Evolutionary conservation across 1,140 invertebrate genomes (phyloP).

Genomic region (Procambarus virginalis): DNA sequence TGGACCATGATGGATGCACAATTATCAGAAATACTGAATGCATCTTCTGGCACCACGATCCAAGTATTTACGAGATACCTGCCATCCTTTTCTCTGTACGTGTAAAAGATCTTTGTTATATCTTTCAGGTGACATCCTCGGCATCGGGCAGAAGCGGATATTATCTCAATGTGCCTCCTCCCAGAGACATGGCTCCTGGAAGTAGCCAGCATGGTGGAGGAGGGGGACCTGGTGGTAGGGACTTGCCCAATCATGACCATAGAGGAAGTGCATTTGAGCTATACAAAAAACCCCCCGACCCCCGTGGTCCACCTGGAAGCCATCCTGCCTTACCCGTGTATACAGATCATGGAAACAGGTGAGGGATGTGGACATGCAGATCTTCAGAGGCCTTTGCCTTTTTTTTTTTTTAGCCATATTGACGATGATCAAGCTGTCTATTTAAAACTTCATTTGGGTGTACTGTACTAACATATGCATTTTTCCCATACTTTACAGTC

Average conservation of each 20-base stretch:
- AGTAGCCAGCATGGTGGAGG: conserved; percentile 72
- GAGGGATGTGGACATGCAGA: background rate
- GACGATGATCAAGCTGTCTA: background rate
- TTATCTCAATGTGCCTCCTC: conserved; percentile 79
- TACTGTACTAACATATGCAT: background rate
- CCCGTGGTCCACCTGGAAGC: conserved; percentile 50
- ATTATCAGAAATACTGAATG: too few relatives aligned
- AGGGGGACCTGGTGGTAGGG: conserved; percentile 78
- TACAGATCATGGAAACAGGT: conserved; percentile 64
- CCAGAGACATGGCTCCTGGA: conserved; percentile 75
- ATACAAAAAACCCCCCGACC: conserved; percentile 87
- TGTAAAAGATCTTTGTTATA: too few relatives aligned
- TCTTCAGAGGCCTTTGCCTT: background rate
- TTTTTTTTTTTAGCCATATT: background rate
- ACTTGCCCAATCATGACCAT: conserved; percentile 89
- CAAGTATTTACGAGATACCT: too few relatives aligned
- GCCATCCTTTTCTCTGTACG: too few relatives aligned
- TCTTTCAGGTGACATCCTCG: conserved; percentile 24
- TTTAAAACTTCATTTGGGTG: background rate
- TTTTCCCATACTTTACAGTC: background rate
- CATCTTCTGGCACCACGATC: too few relatives aligned
- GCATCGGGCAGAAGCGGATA: conserved; percentile 74
- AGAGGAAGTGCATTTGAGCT: conserved; percentile 95
- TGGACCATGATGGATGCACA: too few relatives aligned
- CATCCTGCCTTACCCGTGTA: conserved; percentile 52